Conservation (phyloP, 2,797 vertebrate species). For the Peromyscus eremicus region DNA sequence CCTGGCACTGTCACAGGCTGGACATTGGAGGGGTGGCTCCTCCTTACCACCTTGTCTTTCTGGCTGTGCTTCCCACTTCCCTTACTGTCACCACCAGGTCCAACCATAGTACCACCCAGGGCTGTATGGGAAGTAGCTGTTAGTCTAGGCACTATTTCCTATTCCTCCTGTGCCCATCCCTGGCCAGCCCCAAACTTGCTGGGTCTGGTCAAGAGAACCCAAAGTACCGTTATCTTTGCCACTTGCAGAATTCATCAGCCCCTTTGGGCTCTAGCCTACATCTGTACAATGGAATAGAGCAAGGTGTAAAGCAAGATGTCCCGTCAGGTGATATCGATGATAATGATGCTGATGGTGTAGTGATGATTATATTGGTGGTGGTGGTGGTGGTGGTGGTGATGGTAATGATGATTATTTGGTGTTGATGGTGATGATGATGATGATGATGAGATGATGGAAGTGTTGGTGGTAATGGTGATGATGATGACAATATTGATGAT, state of each 20-base stretch:
- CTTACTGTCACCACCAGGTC: not conserved
- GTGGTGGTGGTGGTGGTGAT: not conserved
- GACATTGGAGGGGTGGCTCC: not conserved
- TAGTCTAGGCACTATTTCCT: not conserved
- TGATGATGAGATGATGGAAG: not conserved
- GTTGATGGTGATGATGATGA: not conserved
- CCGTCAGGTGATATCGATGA: not conserved
- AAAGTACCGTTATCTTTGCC: not conserved
- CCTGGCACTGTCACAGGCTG: accelerated
- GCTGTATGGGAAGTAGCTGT: not conserved
- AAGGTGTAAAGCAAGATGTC: not conserved
- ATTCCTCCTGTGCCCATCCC: not conserved
- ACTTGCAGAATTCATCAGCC: accelerated
- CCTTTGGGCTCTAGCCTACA: not conserved
- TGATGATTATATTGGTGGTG: not conserved
- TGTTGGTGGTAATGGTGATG: not conserved
- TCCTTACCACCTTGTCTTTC: not conserved
- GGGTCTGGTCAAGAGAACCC: not conserved
- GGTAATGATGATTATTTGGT: not conserved
- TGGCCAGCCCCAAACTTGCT: not conserved
- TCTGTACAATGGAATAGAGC: not conserved
- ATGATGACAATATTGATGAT: not conserved
- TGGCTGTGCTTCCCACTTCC: not conserved
- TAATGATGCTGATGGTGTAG: not conserved
- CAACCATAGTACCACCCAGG: not conserved